A percentile compares a stretch with the other conserved stretches of the same genome.
Conservation (phyloP, 2,113 vertebrate species). For the Nannospalax galili region DNA sequence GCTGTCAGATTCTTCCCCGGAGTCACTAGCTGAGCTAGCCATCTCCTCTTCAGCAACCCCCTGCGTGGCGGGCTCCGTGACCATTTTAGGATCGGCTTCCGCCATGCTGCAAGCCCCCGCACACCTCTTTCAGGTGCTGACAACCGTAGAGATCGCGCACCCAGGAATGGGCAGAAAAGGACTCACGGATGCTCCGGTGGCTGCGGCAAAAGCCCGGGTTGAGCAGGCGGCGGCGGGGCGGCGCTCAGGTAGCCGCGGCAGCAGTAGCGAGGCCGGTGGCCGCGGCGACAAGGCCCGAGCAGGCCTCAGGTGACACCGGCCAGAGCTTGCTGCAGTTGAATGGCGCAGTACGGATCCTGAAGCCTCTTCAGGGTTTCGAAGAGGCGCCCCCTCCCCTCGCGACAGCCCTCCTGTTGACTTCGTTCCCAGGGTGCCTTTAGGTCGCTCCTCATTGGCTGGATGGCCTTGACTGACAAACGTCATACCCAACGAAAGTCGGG, state of each 20-base stretch:
- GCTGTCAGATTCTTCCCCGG: slow-evolving; percentile 67
- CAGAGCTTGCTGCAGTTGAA: not conserved
- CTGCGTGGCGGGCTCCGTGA: slow-evolving; percentile 46
- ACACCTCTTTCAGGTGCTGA: slow-evolving; percentile 43
- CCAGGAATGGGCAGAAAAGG: slow-evolving; percentile 55
- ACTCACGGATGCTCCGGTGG: slow-evolving; percentile 64
- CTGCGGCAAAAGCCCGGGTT: not conserved
- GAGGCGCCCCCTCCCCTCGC: not conserved
- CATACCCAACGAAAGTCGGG: slow-evolving; percentile 17
- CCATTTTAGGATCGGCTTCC: slow-evolving; percentile 54
- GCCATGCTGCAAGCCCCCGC: slow-evolving; percentile 67
- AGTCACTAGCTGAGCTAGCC: slow-evolving; percentile 49
- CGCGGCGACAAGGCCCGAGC: not conserved
- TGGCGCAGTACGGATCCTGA: not conserved
- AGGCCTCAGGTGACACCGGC: rapidly evolving
- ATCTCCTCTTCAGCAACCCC: slow-evolving; percentile 58
- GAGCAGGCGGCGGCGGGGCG: not conserved
- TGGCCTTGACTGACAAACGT: not conserved
- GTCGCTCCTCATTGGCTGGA: slow-evolving; percentile 43
- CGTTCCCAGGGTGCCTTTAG: slow-evolving; percentile 56
- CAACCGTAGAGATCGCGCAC: slow-evolving; percentile 30
- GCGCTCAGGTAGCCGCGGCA: not conserved
- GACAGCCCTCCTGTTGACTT: not conserved
- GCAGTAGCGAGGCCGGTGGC: not conserved
- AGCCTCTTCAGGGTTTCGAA: not conserved